A percentile compares a stretch with the other conserved stretches of the same genome.
Evolutionary conservation across 1,140 invertebrate species (phyloP).

Genomic region (Orius laevigatus): DNA sequence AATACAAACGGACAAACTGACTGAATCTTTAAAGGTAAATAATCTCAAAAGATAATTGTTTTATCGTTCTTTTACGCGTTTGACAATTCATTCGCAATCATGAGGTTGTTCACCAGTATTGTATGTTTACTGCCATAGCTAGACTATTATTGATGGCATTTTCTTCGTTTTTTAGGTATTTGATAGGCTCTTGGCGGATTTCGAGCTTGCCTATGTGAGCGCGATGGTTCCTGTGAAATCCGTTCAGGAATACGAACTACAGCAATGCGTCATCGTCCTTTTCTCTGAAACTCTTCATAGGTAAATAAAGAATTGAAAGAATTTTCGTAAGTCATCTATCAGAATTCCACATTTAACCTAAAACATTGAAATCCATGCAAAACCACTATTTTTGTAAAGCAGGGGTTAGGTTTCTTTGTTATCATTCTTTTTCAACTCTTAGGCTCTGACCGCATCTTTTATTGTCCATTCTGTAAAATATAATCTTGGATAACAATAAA

Average conservation of each 20-base stretch:
- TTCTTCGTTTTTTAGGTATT: conserved; percentile 46
- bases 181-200: conserved; percentile 89
- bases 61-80: background rate
- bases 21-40: conserved; percentile 29
- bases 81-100: background rate
- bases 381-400: no score
- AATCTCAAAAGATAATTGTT: background rate
- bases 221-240: conserved; percentile 98
- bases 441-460: no score
- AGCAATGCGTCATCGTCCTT: conserved; percentile 88
- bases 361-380: no score
- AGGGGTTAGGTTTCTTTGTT: no score
- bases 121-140: background rate
- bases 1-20: conserved; percentile 22
- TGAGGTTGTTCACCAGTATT: background rate
- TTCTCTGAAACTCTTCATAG: conserved; percentile 90
- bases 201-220: conserved; percentile 94
- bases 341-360: no score
- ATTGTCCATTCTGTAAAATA: no score
- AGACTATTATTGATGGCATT: background rate
- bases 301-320: conserved; percentile 22
- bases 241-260: conserved; percentile 88
- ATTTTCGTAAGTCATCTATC: no score
- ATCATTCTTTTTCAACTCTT: no score
- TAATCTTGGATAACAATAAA: no score